A percentile compares a stretch with the other conserved stretches of the same genome.
phyloP scores from a whole-genome alignment of 2,113 vertebrate species.

The Microcebus tavaratra region DNA sequence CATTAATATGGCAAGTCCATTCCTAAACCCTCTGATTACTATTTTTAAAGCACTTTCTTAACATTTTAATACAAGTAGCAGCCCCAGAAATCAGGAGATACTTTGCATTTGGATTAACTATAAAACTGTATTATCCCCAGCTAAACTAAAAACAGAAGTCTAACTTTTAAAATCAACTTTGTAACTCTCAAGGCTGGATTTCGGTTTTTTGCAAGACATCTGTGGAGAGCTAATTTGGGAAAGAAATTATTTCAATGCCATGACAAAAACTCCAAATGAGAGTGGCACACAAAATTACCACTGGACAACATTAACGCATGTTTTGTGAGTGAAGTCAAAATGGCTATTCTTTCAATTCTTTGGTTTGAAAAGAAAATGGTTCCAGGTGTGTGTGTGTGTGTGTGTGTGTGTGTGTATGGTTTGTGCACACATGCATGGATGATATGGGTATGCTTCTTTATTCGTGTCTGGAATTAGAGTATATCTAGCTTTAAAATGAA shows the following conservation, averaged over 20 bases:
- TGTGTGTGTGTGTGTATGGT: background rate
- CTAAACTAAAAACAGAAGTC: constrained; percentile 16
- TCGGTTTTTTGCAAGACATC: constrained; percentile 28
- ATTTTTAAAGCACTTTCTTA: constrained; percentile 1
- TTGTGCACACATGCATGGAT: too few relatives aligned
- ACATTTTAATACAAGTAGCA: background rate
- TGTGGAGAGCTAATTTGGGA: constrained; percentile 53
- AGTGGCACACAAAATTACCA: constrained; percentile 45
- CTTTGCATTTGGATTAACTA: background rate
- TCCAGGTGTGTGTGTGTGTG: background rate
- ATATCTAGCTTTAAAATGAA: background rate
- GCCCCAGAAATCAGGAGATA: background rate
- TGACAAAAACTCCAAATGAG: constrained; percentile 42
- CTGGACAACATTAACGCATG: constrained; percentile 9
- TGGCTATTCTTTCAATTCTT: background rate
- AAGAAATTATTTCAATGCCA: constrained; percentile 29
- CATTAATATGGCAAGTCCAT: background rate
- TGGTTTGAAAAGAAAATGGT: background rate
- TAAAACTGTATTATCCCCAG: background rate
- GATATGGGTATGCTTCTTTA: background rate
- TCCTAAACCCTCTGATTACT: background rate
- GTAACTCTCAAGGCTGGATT: background rate
- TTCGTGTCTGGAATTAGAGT: background rate
- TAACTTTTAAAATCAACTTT: constrained; percentile 29
- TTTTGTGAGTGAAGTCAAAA: constrained; percentile 49